Evolutionary conservation across 2,888 invertebrate genomes (phyloP).

Genomic region (Sialis fuliginosa): DNA sequence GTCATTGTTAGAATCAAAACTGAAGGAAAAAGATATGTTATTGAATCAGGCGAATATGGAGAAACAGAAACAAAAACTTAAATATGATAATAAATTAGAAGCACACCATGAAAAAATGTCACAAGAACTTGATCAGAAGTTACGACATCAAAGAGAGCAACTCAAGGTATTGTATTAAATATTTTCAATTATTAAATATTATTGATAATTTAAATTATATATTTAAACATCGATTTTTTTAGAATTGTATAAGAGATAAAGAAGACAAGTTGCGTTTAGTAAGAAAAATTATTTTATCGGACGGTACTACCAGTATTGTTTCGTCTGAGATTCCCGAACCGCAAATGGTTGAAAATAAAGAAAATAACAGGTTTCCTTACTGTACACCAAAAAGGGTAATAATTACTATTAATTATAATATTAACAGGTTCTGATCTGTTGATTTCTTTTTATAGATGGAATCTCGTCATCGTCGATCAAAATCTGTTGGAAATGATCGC

Average conservation of each 20-base stretch:
- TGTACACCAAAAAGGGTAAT: not conserved
- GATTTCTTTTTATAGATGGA: conserved; percentile 29
- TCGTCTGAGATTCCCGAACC: conserved; percentile 12
- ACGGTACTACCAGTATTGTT: conserved; percentile 24
- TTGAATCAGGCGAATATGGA: conserved; percentile 45
- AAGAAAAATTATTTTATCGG: conserved; percentile 31
- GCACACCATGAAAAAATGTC: conserved; percentile 58
- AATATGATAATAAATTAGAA: conserved; percentile 43
- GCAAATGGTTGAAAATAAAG: not conserved
- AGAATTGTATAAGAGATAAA: conserved; percentile 35
- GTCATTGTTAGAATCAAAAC: conserved; percentile 26
- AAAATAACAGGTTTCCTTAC: not conserved
- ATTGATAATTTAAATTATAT: not conserved
- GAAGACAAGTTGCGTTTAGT: conserved; percentile 42
- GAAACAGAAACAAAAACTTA: conserved; percentile 46
- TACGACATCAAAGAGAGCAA: conserved; percentile 38
- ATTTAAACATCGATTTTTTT: conserved; percentile 4
- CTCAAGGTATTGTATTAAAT: conserved; percentile 22
- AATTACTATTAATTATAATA: not conserved
- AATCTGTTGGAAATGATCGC: conserved; percentile 51
- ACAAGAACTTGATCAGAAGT: conserved; percentile 45
- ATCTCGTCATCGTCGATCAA: conserved; percentile 58
- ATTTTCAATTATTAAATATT: not conserved
- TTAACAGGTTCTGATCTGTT: not conserved
- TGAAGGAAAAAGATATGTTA: conserved; percentile 44